Conservation (phyloP, 1,140 invertebrate genomes). For the Homalodisca vitripennis region DNA sequence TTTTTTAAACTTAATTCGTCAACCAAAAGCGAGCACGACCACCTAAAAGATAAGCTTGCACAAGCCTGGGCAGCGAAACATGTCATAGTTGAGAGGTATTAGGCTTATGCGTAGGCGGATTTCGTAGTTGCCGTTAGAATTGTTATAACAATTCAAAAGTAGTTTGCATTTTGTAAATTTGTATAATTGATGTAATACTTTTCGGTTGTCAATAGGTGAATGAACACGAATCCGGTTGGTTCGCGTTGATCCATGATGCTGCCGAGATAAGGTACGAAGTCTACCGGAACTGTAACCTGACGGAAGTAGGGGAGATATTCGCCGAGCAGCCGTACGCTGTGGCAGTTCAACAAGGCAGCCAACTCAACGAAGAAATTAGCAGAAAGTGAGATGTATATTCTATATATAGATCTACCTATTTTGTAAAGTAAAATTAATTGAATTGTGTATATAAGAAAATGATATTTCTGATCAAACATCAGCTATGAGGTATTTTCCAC, state of each 20-base stretch:
- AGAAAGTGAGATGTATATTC: slow-evolving; percentile 56
- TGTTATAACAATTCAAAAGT: no score
- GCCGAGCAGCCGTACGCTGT: slow-evolving; percentile 86
- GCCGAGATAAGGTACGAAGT: slow-evolving; percentile 82
- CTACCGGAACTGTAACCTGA: slow-evolving; percentile 79
- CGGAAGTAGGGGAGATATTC: slow-evolving; percentile 84
- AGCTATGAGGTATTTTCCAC: slow-evolving; percentile 9
- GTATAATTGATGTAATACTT: neutral
- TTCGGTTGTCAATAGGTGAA: slow-evolving; percentile 59
- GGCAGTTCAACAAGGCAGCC: slow-evolving; percentile 82
- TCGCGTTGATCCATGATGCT: slow-evolving; percentile 87
- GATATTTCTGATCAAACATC: slow-evolving; percentile 11
- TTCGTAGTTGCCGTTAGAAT: no score
- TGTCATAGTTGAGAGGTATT: no score
- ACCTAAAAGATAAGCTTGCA: no score
- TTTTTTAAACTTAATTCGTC: no score
- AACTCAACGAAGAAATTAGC: slow-evolving; percentile 77
- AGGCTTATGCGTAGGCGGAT: no score
- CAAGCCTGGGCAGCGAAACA: no score
- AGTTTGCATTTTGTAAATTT: neutral
- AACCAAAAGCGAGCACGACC: no score
- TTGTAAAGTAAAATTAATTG: no score
- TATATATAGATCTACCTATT: slow-evolving; percentile 4
- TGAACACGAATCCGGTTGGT: slow-evolving; percentile 75
- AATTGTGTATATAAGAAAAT: no score